Base-by-base conservation (phyloP, 2,888 invertebrate genomes). In the Macropis europaea region DNA sequence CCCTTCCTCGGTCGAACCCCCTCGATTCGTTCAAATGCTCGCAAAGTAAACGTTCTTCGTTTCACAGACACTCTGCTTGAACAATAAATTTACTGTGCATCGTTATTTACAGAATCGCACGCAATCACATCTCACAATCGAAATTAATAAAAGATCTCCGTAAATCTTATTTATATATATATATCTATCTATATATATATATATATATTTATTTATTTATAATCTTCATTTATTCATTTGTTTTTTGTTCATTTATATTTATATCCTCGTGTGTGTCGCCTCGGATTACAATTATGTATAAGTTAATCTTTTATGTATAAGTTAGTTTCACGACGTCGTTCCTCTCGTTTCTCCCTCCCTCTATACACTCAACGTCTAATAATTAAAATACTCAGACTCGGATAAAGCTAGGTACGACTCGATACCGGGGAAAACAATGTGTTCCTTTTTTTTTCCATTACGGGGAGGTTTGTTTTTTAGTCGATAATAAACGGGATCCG, bases 371-470 rank as follows among this genome's bases (percentile, higher is more conserved):
- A 42, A 54, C 53, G 28, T 63, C 69, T 77, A 66, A 63, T 62
- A 72, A 77, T 83, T 79, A 81, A 87, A 87, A 83, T 87, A 83
- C 85, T 77, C 84, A 85, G 79, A 87, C 77, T 86, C 79, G 48
- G 76, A 80, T n/a, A n/a, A 83, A 84, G 84, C 84, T 85, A 84
- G 76, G 78, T 83, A 80, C 75, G 77, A 22, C 50, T 68, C 48
- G 59, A 77, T 53, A 57, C 59, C 73, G 66, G 74, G 69, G 70
- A 48, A 34, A 40, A 60, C 28, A n/a, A n/a, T n/a, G n/a, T n/a
- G n/a, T n/a, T n/a, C n/a, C n/a, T n/a, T n/a, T n/a, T n/a, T n/a
- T n/a, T n/a, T 42, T 38, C 7, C 36, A n/a, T 60, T 22, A 28
- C 17, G 30, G 22, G 40, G 61, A 43, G 48, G 17, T 26, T 32